These are phyloP conservation scores for Gouania willdenowi DNA, from an alignment of 2,797 vertebrate genomes.

Conservation along the genomic window DNA sequence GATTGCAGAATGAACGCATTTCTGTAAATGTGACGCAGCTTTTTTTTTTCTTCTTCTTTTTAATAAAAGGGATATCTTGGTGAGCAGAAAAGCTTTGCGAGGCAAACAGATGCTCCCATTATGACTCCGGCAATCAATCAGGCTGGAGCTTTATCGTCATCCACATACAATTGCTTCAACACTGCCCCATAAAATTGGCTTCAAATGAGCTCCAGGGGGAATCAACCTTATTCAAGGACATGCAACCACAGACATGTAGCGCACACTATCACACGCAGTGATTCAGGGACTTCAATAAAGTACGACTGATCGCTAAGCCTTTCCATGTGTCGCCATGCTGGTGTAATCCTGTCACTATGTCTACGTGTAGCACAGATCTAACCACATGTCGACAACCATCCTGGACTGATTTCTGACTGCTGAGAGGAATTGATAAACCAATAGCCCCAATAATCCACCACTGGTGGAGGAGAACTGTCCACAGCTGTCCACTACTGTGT, in stretches of 20 bases:
- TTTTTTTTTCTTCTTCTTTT: no score
- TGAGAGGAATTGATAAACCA: constrained; percentile 55
- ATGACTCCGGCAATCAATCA: constrained; percentile 25
- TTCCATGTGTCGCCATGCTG: constrained; percentile 12
- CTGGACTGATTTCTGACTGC: constrained; percentile 48
- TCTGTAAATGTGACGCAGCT: constrained; percentile 17
- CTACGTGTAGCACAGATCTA: constrained; percentile 30
- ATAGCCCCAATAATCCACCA: constrained; percentile 31
- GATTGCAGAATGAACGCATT: constrained; percentile 22
- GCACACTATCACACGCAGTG: neutral
- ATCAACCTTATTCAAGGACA: constrained; percentile 15
- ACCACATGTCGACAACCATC: constrained; percentile 44
- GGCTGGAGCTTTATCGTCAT: constrained; percentile 22
- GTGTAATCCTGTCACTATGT: constrained; percentile 26
- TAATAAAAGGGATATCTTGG: no score
- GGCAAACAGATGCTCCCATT: constrained; percentile 8
- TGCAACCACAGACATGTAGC: neutral
- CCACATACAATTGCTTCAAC: constrained; percentile 9
- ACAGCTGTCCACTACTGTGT: no score
- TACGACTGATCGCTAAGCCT: constrained; percentile 2
- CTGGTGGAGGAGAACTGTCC: no score
- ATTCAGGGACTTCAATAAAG: neutral
- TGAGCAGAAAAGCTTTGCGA: constrained; percentile 23
- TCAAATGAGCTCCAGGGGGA: constrained; percentile 31
- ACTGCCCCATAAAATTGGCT: constrained; percentile 12